These are phyloP conservation scores for Elgaria multicarinata DNA, from an alignment of 2,113 vertebrate genomes.

Conservation along the genomic window DNA sequence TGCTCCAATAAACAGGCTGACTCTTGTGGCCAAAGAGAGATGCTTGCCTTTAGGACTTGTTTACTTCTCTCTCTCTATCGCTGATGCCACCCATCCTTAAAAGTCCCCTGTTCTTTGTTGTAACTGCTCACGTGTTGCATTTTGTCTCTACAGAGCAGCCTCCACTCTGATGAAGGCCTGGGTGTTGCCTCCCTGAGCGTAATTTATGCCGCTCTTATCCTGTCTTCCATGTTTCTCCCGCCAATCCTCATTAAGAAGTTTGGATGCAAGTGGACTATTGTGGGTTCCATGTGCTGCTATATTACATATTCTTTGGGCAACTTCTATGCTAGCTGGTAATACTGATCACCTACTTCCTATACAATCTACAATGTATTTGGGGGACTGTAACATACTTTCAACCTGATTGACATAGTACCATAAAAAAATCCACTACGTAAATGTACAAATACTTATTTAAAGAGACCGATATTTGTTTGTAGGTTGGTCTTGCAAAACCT, in stretches of 20 bases:
- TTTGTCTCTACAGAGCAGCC: conserved; percentile 87
- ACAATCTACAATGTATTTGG: not conserved
- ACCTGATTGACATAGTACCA: not conserved
- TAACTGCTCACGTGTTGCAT: not conserved
- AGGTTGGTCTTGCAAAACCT: not conserved
- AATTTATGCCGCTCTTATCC: conserved; percentile 87
- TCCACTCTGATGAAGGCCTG: conserved; percentile 88
- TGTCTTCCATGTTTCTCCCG: conserved; percentile 95
- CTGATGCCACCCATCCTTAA: not conserved
- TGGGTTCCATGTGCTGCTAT: conserved; percentile 90
- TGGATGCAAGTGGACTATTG: conserved; percentile 96
- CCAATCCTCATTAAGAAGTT: conserved; percentile 89
- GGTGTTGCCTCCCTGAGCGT: conserved; percentile 90
- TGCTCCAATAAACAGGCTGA: not conserved
- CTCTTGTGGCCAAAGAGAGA: not conserved
- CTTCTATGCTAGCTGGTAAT: conserved; percentile 91
- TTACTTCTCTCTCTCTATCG: not conserved
- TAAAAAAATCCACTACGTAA: not conserved
- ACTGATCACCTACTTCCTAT: not conserved
- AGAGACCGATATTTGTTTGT: not conserved
- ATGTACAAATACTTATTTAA: not conserved
- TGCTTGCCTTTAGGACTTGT: not conserved
- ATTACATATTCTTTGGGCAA: conserved; percentile 91
- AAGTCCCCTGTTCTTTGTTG: not conserved
- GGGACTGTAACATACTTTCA: not conserved